Evolutionary conservation across 2,888 invertebrate genomes (phyloP).

Genomic region (Poecilobothrus nobilitatus): DNA sequence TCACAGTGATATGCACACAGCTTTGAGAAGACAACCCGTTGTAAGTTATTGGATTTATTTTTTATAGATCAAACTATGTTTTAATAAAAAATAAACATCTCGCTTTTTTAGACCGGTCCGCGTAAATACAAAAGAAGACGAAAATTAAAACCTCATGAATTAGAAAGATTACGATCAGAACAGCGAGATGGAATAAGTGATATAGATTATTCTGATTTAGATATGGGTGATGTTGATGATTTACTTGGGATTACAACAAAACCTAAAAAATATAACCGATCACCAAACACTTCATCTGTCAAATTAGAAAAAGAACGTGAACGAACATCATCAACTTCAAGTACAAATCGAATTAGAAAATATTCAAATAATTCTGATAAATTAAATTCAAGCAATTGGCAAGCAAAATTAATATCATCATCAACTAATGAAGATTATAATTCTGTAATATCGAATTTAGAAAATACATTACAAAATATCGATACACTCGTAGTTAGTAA

Average conservation of each 20-base stretch:
- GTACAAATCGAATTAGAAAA: constrained; percentile 18
- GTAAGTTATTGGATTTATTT: constrained; percentile 36
- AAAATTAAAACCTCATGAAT: constrained; percentile 60
- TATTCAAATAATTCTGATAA: constrained; percentile 21
- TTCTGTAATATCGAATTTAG: constrained; percentile 45
- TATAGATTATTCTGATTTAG: constrained; percentile 40
- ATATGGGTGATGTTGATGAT: constrained; percentile 42
- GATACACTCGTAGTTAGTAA: constrained; percentile 38
- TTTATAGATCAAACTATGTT: too few relatives aligned
- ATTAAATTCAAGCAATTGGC: constrained; percentile 29
- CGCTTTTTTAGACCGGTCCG: constrained; percentile 54
- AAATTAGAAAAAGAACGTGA: background rate
- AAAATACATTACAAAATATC: constrained; percentile 46
- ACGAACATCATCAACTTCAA: background rate
- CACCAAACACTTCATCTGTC: constrained; percentile 13
- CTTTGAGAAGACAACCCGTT: constrained; percentile 67
- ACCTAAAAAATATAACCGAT: constrained; percentile 22
- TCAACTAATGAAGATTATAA: constrained; percentile 41
- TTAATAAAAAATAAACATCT: constrained; percentile 7
- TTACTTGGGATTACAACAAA: constrained; percentile 31
- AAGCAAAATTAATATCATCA: constrained; percentile 34
- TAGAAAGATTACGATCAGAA: constrained; percentile 41
- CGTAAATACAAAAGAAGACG: constrained; percentile 73
- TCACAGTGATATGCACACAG: constrained; percentile 79
- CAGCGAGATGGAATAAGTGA: constrained; percentile 31